Base-by-base conservation (phyloP, 1,140 invertebrate genomes). In the Listronotus bonariensis region DNA sequence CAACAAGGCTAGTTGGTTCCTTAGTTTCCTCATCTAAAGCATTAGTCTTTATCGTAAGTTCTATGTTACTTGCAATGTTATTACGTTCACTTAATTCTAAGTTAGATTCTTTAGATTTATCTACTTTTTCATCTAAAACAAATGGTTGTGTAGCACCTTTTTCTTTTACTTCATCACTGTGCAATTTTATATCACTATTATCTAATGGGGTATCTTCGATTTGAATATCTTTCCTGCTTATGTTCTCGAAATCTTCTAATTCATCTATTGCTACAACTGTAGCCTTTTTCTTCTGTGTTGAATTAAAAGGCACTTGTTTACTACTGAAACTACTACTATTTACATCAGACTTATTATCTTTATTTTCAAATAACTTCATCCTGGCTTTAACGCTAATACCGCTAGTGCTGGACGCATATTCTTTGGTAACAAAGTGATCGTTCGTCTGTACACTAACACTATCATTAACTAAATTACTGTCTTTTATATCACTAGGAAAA, bases 381-480 rank as follows among this genome's bases (percentile, higher is more conserved):
- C 74, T 69, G 61, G 69, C 59, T 67, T 71, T 75, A 46, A 76
- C 74, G 58, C 70, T 65, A 26, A 48, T 51, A 20, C 57, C 11
- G 14, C 55, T 61, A 63, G 49, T 51, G 54, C 67, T 68, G 43
- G 54, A 63, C 12, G 55, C 26, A 66, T 45, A 58, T 63, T 77
- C 74, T 77, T 77, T 77, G 76, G 76, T 77, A 76, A 74, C 73
- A 75, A 68, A 55, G 69, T 67, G 67, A 64, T 68, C 56, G 69
- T 70, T 73, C 62, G 40, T 72, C 69, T 60, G 43, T 64, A 68
- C 57, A 66, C 63, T 70, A 71, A 63, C 52, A 66, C 67, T 75
- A 72, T 55, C 45, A 71, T 51, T 73, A 74, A 67, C 56, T 65
- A 68, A 59, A 67, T 53, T 41, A 14, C 12, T 62, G 45, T 70